phyloP scores from a whole-genome alignment of 2,888 invertebrate genomes.

The Xanthorhoe spadicearia region DNA sequence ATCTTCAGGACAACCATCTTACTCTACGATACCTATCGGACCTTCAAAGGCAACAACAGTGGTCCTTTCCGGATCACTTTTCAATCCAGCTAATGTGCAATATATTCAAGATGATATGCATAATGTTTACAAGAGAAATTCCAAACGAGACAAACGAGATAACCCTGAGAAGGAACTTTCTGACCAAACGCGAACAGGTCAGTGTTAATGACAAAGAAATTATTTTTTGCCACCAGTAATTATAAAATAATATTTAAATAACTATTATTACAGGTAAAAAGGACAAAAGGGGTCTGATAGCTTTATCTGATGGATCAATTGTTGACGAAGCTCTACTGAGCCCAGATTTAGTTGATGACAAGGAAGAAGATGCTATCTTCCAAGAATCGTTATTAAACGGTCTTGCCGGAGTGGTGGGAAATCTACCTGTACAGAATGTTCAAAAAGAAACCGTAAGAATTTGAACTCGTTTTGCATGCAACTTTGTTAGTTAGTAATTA shows the following conservation, averaged over 20 bases:
- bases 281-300: conserved; percentile 87
- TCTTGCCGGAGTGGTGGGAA: conserved; percentile 89
- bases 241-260: background rate
- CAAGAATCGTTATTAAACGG: conserved; percentile 86
- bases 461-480: background rate
- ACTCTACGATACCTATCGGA: conserved; percentile 54
- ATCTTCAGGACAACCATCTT: conserved; percentile 48
- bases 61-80: conserved; percentile 71
- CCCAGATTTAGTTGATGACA: conserved; percentile 62
- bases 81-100: conserved; percentile 86
- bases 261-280: conserved; percentile 73
- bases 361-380: conserved; percentile 69
- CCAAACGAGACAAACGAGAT: conserved; percentile 78
- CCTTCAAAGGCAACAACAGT: conserved; percentile 69
- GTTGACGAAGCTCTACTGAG: conserved; percentile 86
- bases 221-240: background rate
- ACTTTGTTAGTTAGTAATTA: too few species aligned
- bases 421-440: conserved; percentile 84
- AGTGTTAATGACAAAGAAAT: background rate
- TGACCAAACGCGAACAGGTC: conserved; percentile 58
- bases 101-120: conserved; percentile 84
- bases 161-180: conserved; percentile 76
- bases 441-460: conserved; percentile 86
- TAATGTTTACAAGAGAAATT: conserved; percentile 80
- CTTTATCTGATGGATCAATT: conserved; percentile 87